Base-by-base conservation (phyloP, 2,888 invertebrate genomes). In the Torymus auratus region DNA sequence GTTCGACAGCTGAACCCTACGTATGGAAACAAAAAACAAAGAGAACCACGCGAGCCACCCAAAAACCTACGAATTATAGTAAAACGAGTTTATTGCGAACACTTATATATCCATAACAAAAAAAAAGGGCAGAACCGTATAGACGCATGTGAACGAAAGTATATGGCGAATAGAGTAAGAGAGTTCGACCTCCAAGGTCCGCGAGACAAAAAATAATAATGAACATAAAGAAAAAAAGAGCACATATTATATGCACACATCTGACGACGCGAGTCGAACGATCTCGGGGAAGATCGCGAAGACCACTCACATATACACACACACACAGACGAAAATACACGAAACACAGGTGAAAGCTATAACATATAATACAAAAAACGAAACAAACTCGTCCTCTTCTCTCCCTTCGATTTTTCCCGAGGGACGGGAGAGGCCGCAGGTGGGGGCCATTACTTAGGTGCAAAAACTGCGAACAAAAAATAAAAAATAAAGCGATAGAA, bases 371-470 rank as follows among this genome's bases (percentile, higher is more conserved):
- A 15, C 15, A 23, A 62, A 69, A 13, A 76, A 64, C 67, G n/a
- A 64, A 76, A 75, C 23, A 79, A 69, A 81, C 73, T 82, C 77
- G 80, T 82, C 82, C 82, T 82, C 79, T 76, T 68, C 76, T 58
- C 71, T 74, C 77, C 68, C 73, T 50, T 77, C 50, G 56, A 77
- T 76, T 77, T 82, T 82, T 79, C 23, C 60, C 64, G 65, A 73
- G 60, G 56, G 74, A 67, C 52, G 50, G 77, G 73, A 41, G 79
- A 82, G 82, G 80, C 80, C 77, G 80, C 53, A 71, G 79, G 80
- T 77, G 79, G 82, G 82, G 82, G 79, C 82, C 82, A 82, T 73
- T 82, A 77, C 77, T 77, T 82, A 80, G 77, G 55, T 64, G 69
- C 62, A 71, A 67, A 67, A 53, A 41, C 41, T 41, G 41, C 41